Percentiles rank a stretch among this genome's conserved stretches.
Conservation (phyloP, 2,113 vertebrate genomes). For the Sturnus vulgaris region DNA sequence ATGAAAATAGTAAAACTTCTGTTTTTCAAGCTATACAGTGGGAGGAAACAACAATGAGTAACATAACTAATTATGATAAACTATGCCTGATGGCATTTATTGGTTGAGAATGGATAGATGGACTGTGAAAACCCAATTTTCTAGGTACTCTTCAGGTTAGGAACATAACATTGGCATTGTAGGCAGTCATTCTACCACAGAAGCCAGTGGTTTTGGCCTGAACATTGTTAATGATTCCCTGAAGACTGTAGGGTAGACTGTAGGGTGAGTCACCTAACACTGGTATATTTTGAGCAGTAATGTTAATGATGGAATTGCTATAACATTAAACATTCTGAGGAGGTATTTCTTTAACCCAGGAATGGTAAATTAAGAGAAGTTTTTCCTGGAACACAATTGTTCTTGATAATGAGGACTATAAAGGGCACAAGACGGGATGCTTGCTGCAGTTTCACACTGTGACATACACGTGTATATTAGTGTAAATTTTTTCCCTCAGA, state of each 20-base stretch:
- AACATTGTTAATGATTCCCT: background rate
- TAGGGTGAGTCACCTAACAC: background rate
- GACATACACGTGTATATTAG: background rate
- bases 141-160: background rate
- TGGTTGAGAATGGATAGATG: background rate
- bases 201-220: background rate
- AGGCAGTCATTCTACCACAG: background rate
- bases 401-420: background rate
- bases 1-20: background rate
- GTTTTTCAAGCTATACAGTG: background rate
- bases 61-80: background rate
- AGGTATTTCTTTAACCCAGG: background rate
- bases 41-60: background rate
- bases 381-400: background rate
- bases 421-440: background rate
- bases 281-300: background rate
- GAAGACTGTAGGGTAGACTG: background rate
- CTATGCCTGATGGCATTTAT: background rate
- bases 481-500: background rate
- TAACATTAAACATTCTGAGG: background rate
- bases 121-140: background rate
- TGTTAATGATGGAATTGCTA: background rate
- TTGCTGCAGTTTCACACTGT: background rate
- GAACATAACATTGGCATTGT: rapidly evolving
- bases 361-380: background rate